Evolutionary conservation across 2,888 invertebrate genomes (phyloP), one percentile per base, ranked within the genome.

Genomic region (Melinaea menophilus): DNA sequence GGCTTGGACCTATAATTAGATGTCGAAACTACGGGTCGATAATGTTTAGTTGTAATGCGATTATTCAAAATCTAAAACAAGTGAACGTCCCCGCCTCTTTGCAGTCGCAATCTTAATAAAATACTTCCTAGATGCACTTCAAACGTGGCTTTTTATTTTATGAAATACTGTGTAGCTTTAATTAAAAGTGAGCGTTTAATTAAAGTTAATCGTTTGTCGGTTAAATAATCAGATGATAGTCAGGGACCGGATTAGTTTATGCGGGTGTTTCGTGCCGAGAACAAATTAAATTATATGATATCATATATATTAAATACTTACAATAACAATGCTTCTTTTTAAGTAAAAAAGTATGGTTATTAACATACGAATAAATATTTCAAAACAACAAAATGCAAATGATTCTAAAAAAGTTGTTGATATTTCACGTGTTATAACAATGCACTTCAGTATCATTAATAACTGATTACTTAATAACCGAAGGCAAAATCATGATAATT

Each of bases 61-160:
- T 88, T 88, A 89, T 85, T 89, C 86, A 90, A 88, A 89, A 86
- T 83, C 82, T 75, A 77, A 72, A 80, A 82, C 86, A 86, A 85
- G 85, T 84, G 79, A 78, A 74, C 73, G 68, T 75, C 72, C 71
- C 82, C 90, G 88, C 90, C 90, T 82, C 83, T 90, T 89, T 81
- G 83, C 84, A 85, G 82, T 90, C 80, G 84, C 85, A 88, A 88
- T 88, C 84, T 88, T 85, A 88, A 88, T 90, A 87, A 89, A 90
- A 86, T 31, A 88, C 86, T 90, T 90, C 89, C 89, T 90, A 89
- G 85, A 73, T 85, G 80, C 80, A 65, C 56, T 66, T 41, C 78
- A 78, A 77, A 80, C 78, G 80, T 71, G 77, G 80, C 79, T 83
- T 83, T 85, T 83, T 81, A 86, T 85, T 86, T 84, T 82, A 85